phyloP scores from a whole-genome alignment of 2,113 vertebrate species.

The Hippocampus abdominalis region DNA sequence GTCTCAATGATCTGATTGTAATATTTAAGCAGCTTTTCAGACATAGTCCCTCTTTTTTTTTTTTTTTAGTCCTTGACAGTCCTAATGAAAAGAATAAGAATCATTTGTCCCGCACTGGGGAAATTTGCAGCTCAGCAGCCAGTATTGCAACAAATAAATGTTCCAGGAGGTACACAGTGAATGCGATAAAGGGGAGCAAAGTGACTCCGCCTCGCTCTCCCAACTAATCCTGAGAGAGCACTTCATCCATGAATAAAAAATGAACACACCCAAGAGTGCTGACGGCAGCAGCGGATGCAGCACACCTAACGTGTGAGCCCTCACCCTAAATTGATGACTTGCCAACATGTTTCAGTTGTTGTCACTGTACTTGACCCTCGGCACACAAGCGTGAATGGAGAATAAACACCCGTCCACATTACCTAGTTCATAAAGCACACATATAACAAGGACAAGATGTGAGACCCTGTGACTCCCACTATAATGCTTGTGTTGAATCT shows the following conservation, averaged over 20 bases:
- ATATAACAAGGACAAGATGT: constrained; percentile 2
- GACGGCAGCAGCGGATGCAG: constrained; percentile 34
- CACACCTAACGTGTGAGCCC: constrained; percentile 12
- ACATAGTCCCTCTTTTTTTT: constrained; percentile 7
- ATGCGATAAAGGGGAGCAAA: constrained; percentile 29
- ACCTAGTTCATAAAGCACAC: constrained; percentile 29
- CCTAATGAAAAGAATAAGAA: constrained; percentile 34
- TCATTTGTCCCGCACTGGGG: no score
- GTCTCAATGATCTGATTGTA: constrained; percentile 28
- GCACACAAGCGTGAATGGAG: constrained; percentile 23
- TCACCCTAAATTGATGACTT: constrained; percentile 38
- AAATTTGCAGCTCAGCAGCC: no score
- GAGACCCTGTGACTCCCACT: constrained; percentile 36
- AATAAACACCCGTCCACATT: constrained; percentile 42
- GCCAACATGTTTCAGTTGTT: constrained; percentile 21
- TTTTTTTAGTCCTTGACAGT: no score
- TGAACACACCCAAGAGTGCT: constrained; percentile 46
- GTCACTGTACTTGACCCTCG: constrained; percentile 29
- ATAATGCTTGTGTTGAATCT: constrained; percentile 22
- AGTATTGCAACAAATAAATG: no score
- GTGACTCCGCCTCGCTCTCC: constrained; percentile 19
- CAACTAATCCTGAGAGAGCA: constrained; percentile 49
- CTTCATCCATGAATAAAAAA: constrained; percentile 57
- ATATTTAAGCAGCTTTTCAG: constrained; percentile 49
- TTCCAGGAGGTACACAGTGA: no score